Base-by-base conservation (phyloP, 1,140 invertebrate species). In the Berghia stephanieae region DNA sequence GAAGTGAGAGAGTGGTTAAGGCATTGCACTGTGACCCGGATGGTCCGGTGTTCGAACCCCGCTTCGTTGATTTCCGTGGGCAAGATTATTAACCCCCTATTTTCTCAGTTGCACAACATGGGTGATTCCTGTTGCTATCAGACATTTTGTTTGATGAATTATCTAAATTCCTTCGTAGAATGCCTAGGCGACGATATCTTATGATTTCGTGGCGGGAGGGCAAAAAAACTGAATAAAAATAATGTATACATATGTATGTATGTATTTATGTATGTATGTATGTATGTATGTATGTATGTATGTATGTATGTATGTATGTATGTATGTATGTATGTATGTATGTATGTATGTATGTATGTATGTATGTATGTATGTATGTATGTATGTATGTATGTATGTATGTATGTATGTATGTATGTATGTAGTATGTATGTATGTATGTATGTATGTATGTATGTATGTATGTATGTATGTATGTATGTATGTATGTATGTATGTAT, bases 181-280 rank as follows among this genome's bases (percentile, higher is more conserved):
- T n/a, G n/a, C n/a, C n/a, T n/a, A n/a, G n/a, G n/a, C n/a, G n/a
- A n/a, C n/a, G n/a, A n/a, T n/a, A n/a, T n/a, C n/a, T n/a, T n/a
- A n/a, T n/a, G n/a, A n/a, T n/a, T n/a, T n/a, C n/a, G n/a, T n/a
- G n/a, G n/a, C n/a, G n/a, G n/a, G n/a, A n/a, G n/a, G n/a, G n/a
- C n/a, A n/a, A n/a, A n/a, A n/a, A n/a, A n/a, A n/a, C n/a, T n/a
- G n/a, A n/a, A n/a, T n/a, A n/a, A n/a, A n/a, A n/a, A n/a, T n/a
- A n/a, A n/a, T 82, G 81, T 79, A 79, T 82, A 79, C 84, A 78
- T 84, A 82, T 81, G 82, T n/a, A n/a, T n/a, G n/a, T n/a, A n/a
- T n/a, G n/a, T n/a, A n/a, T n/a, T n/a, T n/a, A n/a, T n/a, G n/a
- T 84, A 78, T 83, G 82, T 85, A 81, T 81, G 72, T 79, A 74